phyloP scores from a whole-genome alignment of 2,113 vertebrate species.

The Myotis yumanensis region DNA sequence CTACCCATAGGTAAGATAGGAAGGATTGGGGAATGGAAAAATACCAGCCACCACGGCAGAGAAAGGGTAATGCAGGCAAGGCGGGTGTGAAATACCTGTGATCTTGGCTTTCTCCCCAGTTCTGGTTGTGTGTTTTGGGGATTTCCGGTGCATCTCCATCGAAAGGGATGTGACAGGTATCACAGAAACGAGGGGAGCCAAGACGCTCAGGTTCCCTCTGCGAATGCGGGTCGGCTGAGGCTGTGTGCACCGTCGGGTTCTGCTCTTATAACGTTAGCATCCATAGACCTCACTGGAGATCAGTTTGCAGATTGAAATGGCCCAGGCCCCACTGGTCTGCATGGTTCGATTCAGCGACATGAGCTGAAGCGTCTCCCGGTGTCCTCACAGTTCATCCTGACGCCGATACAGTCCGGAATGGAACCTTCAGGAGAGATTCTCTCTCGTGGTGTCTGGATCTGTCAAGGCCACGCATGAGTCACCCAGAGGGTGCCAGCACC shows the following conservation, averaged over 20 bases:
- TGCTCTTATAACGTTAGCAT: neutral
- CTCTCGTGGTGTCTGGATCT: neutral
- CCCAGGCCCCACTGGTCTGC: neutral
- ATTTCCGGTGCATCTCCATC: rapidly evolving
- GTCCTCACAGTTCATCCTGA: neutral
- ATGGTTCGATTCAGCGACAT: neutral
- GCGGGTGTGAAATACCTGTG: no score
- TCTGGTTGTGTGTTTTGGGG: neutral
- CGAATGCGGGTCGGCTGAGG: neutral
- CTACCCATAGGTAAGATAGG: neutral
- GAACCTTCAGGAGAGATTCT: neutral
- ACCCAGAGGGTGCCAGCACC: neutral
- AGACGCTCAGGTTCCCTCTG: rapidly evolving
- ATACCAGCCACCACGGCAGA: no score
- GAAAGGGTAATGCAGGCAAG: no score
- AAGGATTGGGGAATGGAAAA: neutral
- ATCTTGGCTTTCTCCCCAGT: neutral
- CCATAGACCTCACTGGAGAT: neutral
- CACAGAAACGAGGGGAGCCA: neutral
- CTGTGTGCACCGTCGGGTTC: rapidly evolving
- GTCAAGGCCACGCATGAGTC: neutral
- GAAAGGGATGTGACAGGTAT: neutral
- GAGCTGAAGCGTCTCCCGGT: neutral
- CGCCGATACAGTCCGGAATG: neutral
- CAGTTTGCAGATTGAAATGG: neutral